These are phyloP conservation scores for Nicator chloris DNA, from an alignment of 2,113 vertebrate species.

Conservation along the genomic window DNA sequence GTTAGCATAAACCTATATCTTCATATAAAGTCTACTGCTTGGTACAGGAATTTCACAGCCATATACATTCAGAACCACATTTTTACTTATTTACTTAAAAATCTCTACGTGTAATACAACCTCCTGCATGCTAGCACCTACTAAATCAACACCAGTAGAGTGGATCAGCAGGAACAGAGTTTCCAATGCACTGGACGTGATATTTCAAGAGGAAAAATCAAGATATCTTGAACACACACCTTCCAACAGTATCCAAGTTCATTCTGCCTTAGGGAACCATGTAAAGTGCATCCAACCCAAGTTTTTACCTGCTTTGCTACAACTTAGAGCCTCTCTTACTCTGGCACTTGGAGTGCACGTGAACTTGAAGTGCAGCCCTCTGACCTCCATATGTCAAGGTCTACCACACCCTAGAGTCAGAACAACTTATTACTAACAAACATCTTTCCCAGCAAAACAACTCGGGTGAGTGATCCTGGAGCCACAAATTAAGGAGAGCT, in stretches of 20 bases:
- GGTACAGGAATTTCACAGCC: not conserved
- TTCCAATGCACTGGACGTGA: not conserved
- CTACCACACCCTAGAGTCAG: fast-evolving
- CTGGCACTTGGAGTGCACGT: fast-evolving
- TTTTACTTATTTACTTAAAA: constrained; percentile 37
- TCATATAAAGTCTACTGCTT: not conserved
- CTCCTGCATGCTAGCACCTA: not conserved
- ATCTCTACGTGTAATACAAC: not conserved
- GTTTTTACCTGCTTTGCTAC: not conserved
- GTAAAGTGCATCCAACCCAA: not conserved
- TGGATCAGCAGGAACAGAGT: not conserved
- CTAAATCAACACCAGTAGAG: not conserved
- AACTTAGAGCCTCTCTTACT: not conserved
- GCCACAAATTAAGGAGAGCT: not conserved
- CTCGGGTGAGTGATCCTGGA: not conserved
- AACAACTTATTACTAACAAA: not conserved
- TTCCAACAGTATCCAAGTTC: not conserved
- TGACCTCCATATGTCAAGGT: not conserved
- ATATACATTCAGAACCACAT: not conserved
- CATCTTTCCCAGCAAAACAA: not conserved
- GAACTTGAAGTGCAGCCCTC: not conserved
- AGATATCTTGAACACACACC: not conserved
- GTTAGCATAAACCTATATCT: not conserved
- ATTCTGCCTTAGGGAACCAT: not conserved
- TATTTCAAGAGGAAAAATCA: not conserved